Percentiles rank a stretch among this genome's conserved stretches.
These are phyloP conservation scores for Chondrosia reniformis DNA, from an alignment of 37 sponge, comb jelly and placozoan species.

Conservation along the genomic window DNA sequence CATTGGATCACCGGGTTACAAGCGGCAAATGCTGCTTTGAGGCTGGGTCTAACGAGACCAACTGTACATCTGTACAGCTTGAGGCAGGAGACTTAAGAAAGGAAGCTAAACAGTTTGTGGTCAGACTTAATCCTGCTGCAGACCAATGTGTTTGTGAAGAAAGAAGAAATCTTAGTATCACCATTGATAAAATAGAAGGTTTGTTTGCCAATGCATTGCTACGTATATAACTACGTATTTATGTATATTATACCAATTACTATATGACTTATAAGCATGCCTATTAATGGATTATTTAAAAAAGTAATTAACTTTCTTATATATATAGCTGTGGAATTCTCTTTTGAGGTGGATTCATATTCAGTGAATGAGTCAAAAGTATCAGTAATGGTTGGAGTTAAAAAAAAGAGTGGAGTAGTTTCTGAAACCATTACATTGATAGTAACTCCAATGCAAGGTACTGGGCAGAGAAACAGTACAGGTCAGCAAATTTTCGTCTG, in stretches of 20 bases:
- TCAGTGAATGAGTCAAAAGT: neutral
- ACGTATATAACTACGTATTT: no score
- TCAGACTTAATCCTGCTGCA: neutral
- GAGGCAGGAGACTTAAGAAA: neutral
- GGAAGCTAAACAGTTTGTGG: neutral
- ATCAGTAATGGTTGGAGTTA: neutral
- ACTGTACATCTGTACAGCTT: neutral
- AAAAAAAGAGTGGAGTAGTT: neutral
- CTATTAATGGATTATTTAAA: no score
- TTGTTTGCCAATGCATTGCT: no score
- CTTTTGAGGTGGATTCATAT: neutral
- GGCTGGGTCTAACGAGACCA: neutral
- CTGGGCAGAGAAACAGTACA: neutral
- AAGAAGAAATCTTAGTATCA: no score
- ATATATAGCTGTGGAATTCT: neutral
- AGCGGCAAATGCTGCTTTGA: neutral
- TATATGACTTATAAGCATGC: no score
- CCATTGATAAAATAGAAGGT: no score
- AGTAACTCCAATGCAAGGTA: neutral
- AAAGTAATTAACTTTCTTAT: no score
- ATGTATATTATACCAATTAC: no score
- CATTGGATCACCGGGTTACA: neutral
- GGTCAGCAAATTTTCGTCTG: neutral
- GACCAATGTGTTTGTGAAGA: slow-evolving; percentile 1
- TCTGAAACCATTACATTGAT: neutral